Conservation (phyloP, 2,797 vertebrate genomes). For the Meda fulgida region DNA sequence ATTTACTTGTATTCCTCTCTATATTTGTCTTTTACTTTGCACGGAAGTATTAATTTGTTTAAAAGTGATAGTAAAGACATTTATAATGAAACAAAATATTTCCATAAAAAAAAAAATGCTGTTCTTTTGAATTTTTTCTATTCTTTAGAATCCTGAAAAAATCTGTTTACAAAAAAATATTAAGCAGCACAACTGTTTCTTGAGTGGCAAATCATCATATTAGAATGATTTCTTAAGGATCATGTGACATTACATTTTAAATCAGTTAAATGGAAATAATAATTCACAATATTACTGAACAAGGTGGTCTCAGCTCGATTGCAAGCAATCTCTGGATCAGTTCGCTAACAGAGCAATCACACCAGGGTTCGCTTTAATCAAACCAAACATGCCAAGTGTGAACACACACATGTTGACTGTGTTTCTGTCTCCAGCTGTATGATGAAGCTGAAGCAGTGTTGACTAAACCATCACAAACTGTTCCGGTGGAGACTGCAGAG, state of each 20-base stretch:
- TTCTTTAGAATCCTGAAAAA: too few species aligned
- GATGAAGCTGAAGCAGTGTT: conserved; percentile 88
- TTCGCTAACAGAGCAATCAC: too few species aligned
- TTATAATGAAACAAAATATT: too few species aligned
- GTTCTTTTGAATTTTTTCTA: too few species aligned
- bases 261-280: not conserved
- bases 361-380: not conserved
- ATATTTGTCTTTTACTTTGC: not conserved
- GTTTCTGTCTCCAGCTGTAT: conserved; percentile 78
- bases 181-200: not conserved
- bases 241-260: not conserved
- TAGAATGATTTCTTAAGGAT: not conserved
- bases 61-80: not conserved
- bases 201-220: too few species aligned
- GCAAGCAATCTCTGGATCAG: too few species aligned
- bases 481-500: conserved; percentile 69
- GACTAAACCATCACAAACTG: conserved; percentile 72
- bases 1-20: too few species aligned
- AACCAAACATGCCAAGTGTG: not conserved
- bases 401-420: not conserved
- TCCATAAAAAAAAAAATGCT: too few species aligned
- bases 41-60: not conserved
- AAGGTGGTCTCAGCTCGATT: not conserved
- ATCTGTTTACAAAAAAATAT: not conserved
- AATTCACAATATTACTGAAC: not conserved